Percentiles rank a stretch among this genome's conserved stretches.
These are phyloP conservation scores for Elephantulus edwardii DNA, from an alignment of 2,113 vertebrate species.

Conservation along the genomic window DNA sequence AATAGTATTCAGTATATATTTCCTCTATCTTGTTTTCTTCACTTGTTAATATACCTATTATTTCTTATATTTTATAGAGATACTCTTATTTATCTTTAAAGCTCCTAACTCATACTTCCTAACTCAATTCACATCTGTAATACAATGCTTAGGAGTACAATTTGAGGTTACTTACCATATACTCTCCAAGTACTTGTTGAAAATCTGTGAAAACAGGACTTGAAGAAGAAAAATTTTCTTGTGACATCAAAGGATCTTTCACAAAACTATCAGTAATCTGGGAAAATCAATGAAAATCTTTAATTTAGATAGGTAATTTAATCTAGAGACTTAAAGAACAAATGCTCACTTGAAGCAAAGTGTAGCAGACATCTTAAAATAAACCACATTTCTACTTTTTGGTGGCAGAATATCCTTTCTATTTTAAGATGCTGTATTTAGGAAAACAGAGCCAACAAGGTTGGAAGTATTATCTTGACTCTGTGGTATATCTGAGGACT, in stretches of 20 bases:
- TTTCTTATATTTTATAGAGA: neutral
- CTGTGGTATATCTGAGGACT: neutral
- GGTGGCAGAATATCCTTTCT: neutral
- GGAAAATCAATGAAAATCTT: conserved; percentile 71
- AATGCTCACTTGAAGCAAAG: conserved; percentile 20
- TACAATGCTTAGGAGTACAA: neutral
- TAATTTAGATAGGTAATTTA: conserved; percentile 26
- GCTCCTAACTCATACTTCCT: neutral
- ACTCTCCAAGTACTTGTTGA: conserved; percentile 72
- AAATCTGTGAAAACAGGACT: conserved; percentile 74
- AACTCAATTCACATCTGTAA: neutral
- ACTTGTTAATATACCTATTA: neutral
- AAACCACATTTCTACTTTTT: neutral
- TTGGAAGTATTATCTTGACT: neutral
- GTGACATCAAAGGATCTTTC: conserved; percentile 77
- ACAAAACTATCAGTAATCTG: conserved; percentile 78
- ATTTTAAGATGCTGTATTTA: neutral
- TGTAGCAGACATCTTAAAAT: conserved; percentile 5
- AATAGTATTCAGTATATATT: neutral
- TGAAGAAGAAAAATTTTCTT: conserved; percentile 82
- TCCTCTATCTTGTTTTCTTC: neutral
- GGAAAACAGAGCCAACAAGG: neutral
- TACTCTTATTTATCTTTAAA: conserved; percentile 4
- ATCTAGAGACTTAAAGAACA: conserved; percentile 27
- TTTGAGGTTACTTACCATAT: conserved; percentile 67